Evolutionary conservation across 2,888 invertebrate genomes (phyloP).

Genomic region (Andrena praecox): DNA sequence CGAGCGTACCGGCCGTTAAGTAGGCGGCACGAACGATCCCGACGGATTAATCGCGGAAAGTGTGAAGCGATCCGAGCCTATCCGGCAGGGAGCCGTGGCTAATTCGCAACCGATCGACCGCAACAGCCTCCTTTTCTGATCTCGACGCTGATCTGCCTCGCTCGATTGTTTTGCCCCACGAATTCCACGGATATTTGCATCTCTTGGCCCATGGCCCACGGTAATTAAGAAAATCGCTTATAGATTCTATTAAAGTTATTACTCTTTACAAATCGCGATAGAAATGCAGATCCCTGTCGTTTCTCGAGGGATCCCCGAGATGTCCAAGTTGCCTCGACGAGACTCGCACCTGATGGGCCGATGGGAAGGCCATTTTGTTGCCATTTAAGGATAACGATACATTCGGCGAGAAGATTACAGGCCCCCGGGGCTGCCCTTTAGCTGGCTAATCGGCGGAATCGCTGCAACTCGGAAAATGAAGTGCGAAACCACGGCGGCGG

Average conservation of each 20-base stretch:
- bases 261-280: no score
- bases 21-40: slow-evolving; percentile 74
- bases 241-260: no score
- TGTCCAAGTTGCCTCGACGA: neutral
- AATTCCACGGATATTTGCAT: neutral
- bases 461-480: slow-evolving; percentile 46
- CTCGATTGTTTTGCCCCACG: slow-evolving; percentile 4
- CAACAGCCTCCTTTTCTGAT: slow-evolving; percentile 8
- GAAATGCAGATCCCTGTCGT: no score
- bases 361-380: neutral
- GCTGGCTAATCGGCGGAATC: slow-evolving; percentile 33
- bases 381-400: slow-evolving; percentile 11
- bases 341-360: neutral
- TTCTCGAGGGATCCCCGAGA: no score
- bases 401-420: slow-evolving; percentile 37
- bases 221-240: neutral
- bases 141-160: neutral
- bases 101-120: slow-evolving; percentile 59
- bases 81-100: slow-evolving; percentile 66
- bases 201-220: neutral
- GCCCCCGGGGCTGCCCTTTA: slow-evolving; percentile 6
- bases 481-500: slow-evolving; percentile 56
- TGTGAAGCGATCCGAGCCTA: slow-evolving; percentile 72
- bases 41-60: slow-evolving; percentile 81
- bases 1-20: slow-evolving; percentile 72